Base-by-base conservation (phyloP, 2,888 invertebrate genomes). In the Luperina nickerlii region DNA sequence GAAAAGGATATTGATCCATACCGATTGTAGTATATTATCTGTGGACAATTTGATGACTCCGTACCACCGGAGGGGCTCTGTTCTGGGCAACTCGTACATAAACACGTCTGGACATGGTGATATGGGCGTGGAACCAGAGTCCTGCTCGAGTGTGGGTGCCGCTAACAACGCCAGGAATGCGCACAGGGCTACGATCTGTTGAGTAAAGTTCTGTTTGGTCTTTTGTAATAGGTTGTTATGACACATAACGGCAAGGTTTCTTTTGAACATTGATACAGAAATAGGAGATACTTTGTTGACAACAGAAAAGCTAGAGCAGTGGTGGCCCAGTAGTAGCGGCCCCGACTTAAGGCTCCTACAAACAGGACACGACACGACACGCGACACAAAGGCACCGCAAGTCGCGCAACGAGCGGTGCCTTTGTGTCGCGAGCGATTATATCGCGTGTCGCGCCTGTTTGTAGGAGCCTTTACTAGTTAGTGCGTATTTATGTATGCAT, bases 41-140 rank as follows among this genome's bases (percentile, higher is more conserved):
- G 97, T 97, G 42, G 96, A 95, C 6, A 98, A 91, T 79, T 97
- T 96, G n/a, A 97, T 94, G 6, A 96, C 96, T 0, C 97, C 98
- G 88, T 97, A 97, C 97, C 97, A 98, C 63, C 97, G 92, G 60
- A 97, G 97, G 0, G 96, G 94, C 87, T 97, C 97, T 0, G 95
- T 93, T 3, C 96, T 95, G 0, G 96, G 94, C 0, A 96, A 95
- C 79, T 97, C 97, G 91, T 98, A 98, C 72, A 93, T 93, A 92
- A 98, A 98, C 62, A 97, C 96, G 79, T 96, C 95, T 27, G 98
- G 97, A 86, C 98, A 98, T 1, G 98, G 98, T 0, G 97, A 97
- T 38, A 89, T 82, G 0, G 95, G 95, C 0, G 93, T 89, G 18
- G 45, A 27, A 8, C 11, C 8, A 13, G 54, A 62, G 54, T 73